Evolutionary conservation across 2,888 invertebrate species (phyloP), one percentile per base, ranked within the genome.

Genomic region (Phortica magna): DNA sequence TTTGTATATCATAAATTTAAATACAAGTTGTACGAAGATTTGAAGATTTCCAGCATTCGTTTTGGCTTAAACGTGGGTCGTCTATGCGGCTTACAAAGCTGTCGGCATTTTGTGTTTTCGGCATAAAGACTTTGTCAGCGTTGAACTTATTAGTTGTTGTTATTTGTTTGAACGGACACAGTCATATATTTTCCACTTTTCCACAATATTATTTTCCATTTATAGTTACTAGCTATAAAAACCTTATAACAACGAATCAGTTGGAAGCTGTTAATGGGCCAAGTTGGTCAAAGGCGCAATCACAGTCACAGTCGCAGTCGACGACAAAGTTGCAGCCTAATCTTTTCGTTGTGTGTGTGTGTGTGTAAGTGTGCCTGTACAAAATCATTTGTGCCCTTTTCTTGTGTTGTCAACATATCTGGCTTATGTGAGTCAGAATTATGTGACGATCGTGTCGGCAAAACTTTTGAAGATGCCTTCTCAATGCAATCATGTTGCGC

Each of bases 361-460:
- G 48, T 73, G 83, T 86, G 82, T 76, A 86, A 84, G 84, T 88
- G 87, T 84, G 83, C 85, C 84, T 85, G 85, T 87, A 87, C 82
- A 88, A 31, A 83, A 87, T 68, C 41, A 17, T 65, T 14, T 39
- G 7, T 73, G 55, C 76, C 70, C 88, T 88, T 90, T 90, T 90
- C 89, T 88, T 89, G 80, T 84, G 88, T 91, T 91, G 91, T 91
- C 91, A 91, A 91, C 91, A 90, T 89, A 89, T 87, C 89, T 86
- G 89, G 88, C 87, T 89, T 87, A 89, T 86, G 85, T 88, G 88
- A 83, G 83, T 87, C 88, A 84, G 86, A 86, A 84, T 87, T 85
- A 88, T 89, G 87, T 83, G 86, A 82, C 83, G 82, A 87, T 82
- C 82, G 79, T 73, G 79, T 77, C 80, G 81, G 79, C 81, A 76